Evolutionary conservation across 2,888 invertebrate species (phyloP).

Genomic region (Hydriomena furcata): DNA sequence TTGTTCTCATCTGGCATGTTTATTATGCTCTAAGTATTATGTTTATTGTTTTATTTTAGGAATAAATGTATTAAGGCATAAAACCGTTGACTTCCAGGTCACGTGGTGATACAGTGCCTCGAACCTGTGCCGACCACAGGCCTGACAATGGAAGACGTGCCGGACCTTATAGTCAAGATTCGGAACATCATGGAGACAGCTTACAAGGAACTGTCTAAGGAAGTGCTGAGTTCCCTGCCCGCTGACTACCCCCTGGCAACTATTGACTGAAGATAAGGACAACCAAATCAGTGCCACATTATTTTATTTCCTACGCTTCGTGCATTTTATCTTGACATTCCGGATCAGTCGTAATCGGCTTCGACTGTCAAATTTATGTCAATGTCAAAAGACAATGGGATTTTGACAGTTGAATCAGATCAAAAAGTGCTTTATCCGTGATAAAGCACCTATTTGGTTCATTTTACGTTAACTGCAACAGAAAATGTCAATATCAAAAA

Average conservation of each 20-base stretch:
- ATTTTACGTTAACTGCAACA: no score
- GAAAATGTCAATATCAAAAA: no score
- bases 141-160: constrained; percentile 75
- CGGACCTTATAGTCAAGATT: constrained; percentile 72
- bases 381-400: no score
- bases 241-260: constrained; percentile 76
- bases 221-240: constrained; percentile 73
- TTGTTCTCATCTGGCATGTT: no score
- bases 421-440: no score
- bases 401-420: no score
- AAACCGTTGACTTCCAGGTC: constrained; percentile 69
- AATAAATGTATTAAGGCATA: no score
- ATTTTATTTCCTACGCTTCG: constrained; percentile 3
- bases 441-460: background rate
- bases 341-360: no score
- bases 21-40: no score
- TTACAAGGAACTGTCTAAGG: constrained; percentile 77
- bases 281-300: constrained; percentile 34
- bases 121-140: constrained; percentile 80
- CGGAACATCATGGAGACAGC: constrained; percentile 76
- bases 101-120: constrained; percentile 79
- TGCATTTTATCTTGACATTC: constrained; percentile 14
- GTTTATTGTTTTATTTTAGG: no score
- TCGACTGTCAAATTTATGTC: no score
- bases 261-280: constrained; percentile 46